These are phyloP conservation scores for Columbina picui DNA, from an alignment of 2,113 vertebrate genomes.

Conservation along the genomic window DNA sequence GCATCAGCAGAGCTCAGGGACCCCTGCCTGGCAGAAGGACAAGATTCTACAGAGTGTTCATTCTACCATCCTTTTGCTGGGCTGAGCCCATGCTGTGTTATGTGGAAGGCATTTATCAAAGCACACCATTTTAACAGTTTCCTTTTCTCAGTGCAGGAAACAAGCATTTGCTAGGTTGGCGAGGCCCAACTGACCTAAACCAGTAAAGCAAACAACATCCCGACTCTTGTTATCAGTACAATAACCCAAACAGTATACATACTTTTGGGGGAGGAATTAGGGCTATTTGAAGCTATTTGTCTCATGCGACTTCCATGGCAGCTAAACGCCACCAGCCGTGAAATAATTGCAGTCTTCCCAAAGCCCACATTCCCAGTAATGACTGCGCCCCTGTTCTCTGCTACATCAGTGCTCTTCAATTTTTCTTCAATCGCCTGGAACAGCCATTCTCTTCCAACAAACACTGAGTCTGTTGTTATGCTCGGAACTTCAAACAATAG, in stretches of 20 bases:
- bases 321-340: conserved; percentile 94
- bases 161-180: neutral
- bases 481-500: conserved; percentile 97
- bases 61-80: neutral
- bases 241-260: conserved; percentile 23
- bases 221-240: neutral
- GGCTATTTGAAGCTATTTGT: conserved; percentile 95
- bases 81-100: neutral
- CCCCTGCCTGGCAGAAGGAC: neutral
- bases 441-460: conserved; percentile 95
- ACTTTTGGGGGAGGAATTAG: conserved; percentile 87
- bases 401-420: conserved; percentile 76
- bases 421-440: conserved; percentile 89
- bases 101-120: neutral
- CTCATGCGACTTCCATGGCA: conserved; percentile 97
- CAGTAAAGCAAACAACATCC: neutral
- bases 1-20: neutral
- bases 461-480: conserved; percentile 97
- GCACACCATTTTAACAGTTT: neutral
- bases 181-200: neutral
- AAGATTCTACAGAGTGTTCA: neutral
- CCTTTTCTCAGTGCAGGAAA: neutral
- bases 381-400: conserved; percentile 83
- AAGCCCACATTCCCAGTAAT: conserved; percentile 94
- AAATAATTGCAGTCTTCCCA: conserved; percentile 95